Evolutionary conservation across 2,888 invertebrate genomes (phyloP).

Genomic region (Coelinius sp.): DNA sequence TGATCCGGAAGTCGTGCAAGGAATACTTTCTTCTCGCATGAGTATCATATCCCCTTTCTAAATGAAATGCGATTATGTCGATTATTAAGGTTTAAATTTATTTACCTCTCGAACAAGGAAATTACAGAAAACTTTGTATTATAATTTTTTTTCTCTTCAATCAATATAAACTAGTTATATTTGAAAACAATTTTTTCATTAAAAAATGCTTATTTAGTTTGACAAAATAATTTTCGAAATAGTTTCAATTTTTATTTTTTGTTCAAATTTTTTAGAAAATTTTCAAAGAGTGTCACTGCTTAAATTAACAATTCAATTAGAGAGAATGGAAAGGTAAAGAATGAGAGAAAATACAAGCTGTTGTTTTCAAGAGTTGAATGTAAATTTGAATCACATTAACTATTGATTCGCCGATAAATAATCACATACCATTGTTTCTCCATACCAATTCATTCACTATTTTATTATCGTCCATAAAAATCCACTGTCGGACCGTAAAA

Average conservation of each 20-base stretch:
- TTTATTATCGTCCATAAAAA: neutral
- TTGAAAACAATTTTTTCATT: too few species aligned
- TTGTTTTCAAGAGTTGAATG: neutral
- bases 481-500: constrained; percentile 6
- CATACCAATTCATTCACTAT: neutral
- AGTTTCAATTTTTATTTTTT: too few species aligned
- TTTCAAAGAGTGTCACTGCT: too few species aligned
- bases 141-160: too few species aligned
- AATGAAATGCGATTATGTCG: neutral
- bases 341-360: neutral
- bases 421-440: neutral
- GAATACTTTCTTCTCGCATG: neutral
- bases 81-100: neutral
- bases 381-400: neutral
- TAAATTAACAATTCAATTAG: neutral
- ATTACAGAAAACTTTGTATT: too few species aligned
- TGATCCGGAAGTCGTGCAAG: neutral
- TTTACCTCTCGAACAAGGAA: neutral
- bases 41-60: neutral
- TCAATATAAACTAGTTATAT: too few species aligned
- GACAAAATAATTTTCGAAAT: too few species aligned
- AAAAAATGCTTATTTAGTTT: too few species aligned
- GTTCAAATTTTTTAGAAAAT: too few species aligned
- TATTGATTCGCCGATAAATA: neutral
- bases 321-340: neutral